Base-by-base conservation (phyloP, 2,888 invertebrate species). In the Sinopyrophorus schimmeli region DNA sequence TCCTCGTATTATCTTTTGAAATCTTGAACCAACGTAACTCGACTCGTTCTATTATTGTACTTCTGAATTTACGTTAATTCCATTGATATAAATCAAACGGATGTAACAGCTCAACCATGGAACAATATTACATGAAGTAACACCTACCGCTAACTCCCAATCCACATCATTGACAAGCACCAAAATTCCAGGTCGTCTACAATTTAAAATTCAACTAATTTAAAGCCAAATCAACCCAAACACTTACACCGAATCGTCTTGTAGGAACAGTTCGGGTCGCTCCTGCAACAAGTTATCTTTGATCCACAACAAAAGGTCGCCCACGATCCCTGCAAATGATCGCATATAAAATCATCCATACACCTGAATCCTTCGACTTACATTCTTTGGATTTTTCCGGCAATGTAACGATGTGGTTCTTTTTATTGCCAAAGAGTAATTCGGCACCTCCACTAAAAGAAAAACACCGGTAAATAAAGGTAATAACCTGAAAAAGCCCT, bases 91-190 rank as follows among this genome's bases (percentile, higher is more conserved):
- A n/a, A n/a, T n/a, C n/a, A n/a, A n/a, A n/a, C n/a, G n/a, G n/a
- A n/a, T n/a, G n/a, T n/a, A n/a, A n/a, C n/a, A n/a, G n/a, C n/a
- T n/a, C n/a, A n/a, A n/a, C n/a, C n/a, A n/a, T n/a, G n/a, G n/a
- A 18, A 18, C 6, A 18, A 18, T 5, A 7, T 30, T 5, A 12
- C n/a, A n/a, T n/a, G n/a, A n/a, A n/a, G 18, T 17, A 7, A 38
- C 9, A 55, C 76, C 77, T 76, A 84, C 86, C 72, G 84, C 71
- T 9, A 98, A 74, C 72, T 98, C 96, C 97, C 97, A 98, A 68
- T 98, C 98, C 0, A 89, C 81, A 61, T 98, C 96, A 68, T 98
- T 98, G 5, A 98, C 82, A 1, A 98, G 75, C 1, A 98, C 95
- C 32, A 98, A 74, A 52, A 98, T 97, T 2, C 97, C 97, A 0